Base-by-base conservation (phyloP, 1,140 invertebrate genomes). In the Aphelenchoides besseyi region DNA sequence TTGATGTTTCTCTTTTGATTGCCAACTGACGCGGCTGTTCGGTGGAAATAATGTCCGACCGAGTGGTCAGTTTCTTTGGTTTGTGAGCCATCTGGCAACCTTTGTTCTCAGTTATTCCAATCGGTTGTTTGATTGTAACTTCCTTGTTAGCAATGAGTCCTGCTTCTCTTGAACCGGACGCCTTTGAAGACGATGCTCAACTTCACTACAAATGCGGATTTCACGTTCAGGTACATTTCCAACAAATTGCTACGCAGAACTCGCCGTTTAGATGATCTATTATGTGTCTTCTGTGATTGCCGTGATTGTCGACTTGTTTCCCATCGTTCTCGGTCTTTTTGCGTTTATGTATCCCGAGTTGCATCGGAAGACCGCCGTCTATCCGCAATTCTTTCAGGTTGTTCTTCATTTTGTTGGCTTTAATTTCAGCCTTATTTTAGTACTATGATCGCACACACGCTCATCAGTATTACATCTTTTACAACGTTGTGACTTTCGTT, bases 331-430 rank as follows among this genome's bases (percentile, higher is more conserved):
- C 32, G 2, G 18, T 9, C 23, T 69, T 1, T 29, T 69, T 1
- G 18, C 69, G 12, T 71, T 69, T 62, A 69, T 71, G 57, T 71
- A 69, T 33, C 67, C 67, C 18, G 67, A 69, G 67, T n/a, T 69
- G 2, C 67, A 69, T 71, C 61, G 67, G n/a, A 12, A 68, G n/a
- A 16, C 61, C 12, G 61, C 64, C 57, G 29, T 69, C 28, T 69
- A 69, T 37, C 18, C 18, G 1, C 67, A 69, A 71, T 69, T 69
- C n/a, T 28, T 69, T 71, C 67, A 67, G 29, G 64, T 67, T 18
- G 66, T 16, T 2, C 53, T n/a, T 69, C 26, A 1, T 61, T 53
- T n/a, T 53, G 57, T 61, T 12, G 16, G 3, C 16, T 70, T n/a
- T 29, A 29, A 28, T 29, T 41, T n/a, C 57, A 2, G 16, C 57